Base-by-base conservation (phyloP, 2,113 vertebrate species). In the Tapirus terrestris region DNA sequence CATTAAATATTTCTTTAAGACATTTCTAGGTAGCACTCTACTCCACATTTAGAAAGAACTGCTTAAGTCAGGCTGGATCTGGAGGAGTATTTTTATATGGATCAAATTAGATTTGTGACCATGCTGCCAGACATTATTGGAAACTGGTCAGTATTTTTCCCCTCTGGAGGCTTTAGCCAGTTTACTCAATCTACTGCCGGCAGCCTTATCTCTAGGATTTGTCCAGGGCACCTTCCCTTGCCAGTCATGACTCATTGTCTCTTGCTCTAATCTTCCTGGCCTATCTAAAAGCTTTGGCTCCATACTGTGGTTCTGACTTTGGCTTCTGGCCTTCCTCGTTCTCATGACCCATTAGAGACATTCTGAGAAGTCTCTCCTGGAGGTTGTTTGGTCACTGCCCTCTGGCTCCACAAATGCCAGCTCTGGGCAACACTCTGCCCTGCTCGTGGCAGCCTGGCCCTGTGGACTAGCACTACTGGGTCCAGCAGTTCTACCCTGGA, bases 101-200 rank as follows among this genome's bases (percentile, higher is more conserved):
- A 85, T 95, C 72, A 96, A 93, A 95, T 94, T 93, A 94, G 65
- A 93, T 77, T 94, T 77, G 14, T 89, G 82, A 92, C 36, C 33
- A 85, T 33, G 21, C 36, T 95, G 60, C 29, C 83, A 96, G 84
- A 68, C 56, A 60, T 65, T 87, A 91, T 31, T 91, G 63, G 91
- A 92, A 97, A 84, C 48, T 48, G 75, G 60, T 87, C 83, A 75
- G 43, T 77, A 81, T 51, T 93, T 93, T 93, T 48, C 36, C 9
- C 72, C 14, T 14, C 63, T 65, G 33, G 45, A 89, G 63, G 63
- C 65, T 79, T 89, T 72, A 97, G 70, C 63, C 45, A 53, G 29
- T 36, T 43, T 51, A 31, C 53, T 13, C 12, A 53, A 33, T 96
- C 53, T 83, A 2, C 63, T 95, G 76, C 70, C 70, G 94, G 76